A percentile compares a stretch with the other conserved stretches of the same genome.
Evolutionary conservation across 2,797 vertebrate genomes (phyloP).

Genomic region (Varecia variegata): DNA sequence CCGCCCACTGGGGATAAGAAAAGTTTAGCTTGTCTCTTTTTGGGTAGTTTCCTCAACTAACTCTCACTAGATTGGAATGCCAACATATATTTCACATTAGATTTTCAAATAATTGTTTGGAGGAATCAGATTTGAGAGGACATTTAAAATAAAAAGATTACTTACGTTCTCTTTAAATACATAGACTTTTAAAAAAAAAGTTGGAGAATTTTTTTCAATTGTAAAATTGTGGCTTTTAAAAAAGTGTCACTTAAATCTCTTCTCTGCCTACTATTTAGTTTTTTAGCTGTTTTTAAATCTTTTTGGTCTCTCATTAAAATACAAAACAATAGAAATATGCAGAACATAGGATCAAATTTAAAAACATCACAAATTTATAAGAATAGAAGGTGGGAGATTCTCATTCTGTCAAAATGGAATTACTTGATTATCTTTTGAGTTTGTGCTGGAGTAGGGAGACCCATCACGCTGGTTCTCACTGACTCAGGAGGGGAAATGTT

Average conservation of each 20-base stretch:
- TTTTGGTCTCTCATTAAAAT: neutral
- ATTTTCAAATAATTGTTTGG: slow-evolving; percentile 41
- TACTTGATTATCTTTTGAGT: neutral
- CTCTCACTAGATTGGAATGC: neutral
- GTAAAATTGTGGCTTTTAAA: neutral
- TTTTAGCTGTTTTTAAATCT: neutral
- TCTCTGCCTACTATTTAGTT: neutral
- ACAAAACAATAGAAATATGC: neutral
- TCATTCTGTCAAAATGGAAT: neutral
- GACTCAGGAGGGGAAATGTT: neutral
- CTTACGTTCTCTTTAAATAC: neutral
- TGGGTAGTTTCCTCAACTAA: slow-evolving; percentile 39
- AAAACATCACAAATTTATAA: neutral
- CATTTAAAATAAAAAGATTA: neutral
- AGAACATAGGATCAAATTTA: neutral
- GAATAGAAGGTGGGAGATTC: neutral
- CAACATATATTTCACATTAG: slow-evolving; percentile 46
- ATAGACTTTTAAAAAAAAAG: neutral
- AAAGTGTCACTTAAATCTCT: neutral
- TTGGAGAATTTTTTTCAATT: neutral
- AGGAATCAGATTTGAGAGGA: slow-evolving; percentile 11
- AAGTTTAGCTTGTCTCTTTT: slow-evolving; percentile 52
- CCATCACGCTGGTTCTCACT: neutral
- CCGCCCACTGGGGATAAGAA: slow-evolving; percentile 63
- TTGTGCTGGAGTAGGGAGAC: neutral